A percentile compares a stretch with the other conserved stretches of the same genome.
Evolutionary conservation across 2,113 vertebrate species (phyloP).

Genomic region (Rhea americana): DNA sequence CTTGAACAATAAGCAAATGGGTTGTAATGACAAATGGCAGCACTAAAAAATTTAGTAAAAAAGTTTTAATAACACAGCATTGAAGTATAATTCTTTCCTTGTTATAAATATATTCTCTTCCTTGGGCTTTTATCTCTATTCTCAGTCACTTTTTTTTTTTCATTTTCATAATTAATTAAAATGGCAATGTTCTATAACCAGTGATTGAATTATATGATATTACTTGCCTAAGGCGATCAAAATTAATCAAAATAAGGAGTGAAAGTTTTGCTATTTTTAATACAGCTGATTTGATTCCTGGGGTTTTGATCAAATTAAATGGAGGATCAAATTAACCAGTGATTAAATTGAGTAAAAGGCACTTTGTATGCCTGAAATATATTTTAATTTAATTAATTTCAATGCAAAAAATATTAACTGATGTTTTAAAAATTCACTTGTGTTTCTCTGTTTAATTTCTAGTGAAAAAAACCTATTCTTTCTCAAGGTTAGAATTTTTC

Average conservation of each 20-base stretch:
- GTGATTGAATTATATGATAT: conserved; percentile 71
- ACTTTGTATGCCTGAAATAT: conserved; percentile 60
- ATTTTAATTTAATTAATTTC: conserved; percentile 69
- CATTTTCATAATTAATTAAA: conserved; percentile 72
- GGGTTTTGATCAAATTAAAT: conserved; percentile 73
- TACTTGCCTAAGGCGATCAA: conserved; percentile 67
- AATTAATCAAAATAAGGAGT: conserved; percentile 71
- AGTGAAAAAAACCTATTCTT: not conserved
- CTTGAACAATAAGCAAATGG: not conserved
- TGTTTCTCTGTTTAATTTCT: conserved; percentile 43
- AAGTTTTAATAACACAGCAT: conserved; percentile 41
- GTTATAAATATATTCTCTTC: conserved; percentile 49
- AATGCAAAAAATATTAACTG: conserved; percentile 43
- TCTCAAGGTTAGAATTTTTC: not conserved
- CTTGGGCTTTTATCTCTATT: conserved; percentile 48
- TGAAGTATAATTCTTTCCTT: conserved; percentile 39
- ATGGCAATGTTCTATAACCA: conserved; percentile 60
- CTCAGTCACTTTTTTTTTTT: conserved; percentile 39
- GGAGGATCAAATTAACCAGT: conserved; percentile 65
- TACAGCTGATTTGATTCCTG: conserved; percentile 64
- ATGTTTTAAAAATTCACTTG: conserved; percentile 31
- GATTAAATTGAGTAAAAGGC: conserved; percentile 68
- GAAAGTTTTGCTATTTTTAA: conserved; percentile 72
- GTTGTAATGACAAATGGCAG: not conserved
- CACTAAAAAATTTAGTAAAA: not conserved